A percentile compares a stretch with the other conserved stretches of the same genome.
phyloP scores from a whole-genome alignment of 1,140 invertebrate species.

The Hirudo medicinalis region DNA sequence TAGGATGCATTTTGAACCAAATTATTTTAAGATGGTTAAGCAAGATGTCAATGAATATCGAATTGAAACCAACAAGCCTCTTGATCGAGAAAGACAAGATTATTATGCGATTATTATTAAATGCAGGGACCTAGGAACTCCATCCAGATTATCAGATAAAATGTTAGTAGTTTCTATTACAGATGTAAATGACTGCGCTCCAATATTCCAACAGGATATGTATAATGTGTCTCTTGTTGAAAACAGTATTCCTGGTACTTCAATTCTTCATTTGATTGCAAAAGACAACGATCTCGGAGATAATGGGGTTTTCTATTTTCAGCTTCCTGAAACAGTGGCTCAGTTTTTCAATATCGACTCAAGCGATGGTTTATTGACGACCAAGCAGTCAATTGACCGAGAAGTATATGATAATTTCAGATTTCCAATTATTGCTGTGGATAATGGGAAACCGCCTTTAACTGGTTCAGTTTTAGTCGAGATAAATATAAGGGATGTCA shows the following conservation, averaged over 20 bases:
- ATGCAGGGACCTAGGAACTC: conserved; percentile 17
- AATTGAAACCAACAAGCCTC: conserved; percentile 1
- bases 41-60: not conserved
- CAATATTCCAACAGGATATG: conserved; percentile 59
- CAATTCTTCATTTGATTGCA: conserved; percentile 12
- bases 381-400: conserved; percentile 70
- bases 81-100: conserved; percentile 15
- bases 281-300: conserved; percentile 17
- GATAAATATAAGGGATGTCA: conserved; percentile 14
- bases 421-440: conserved; percentile 9
- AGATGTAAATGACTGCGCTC: conserved; percentile 86
- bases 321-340: conserved; percentile 49
- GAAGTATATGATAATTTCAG: conserved; percentile 40
- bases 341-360: conserved; percentile 69
- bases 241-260: conserved; percentile 23
- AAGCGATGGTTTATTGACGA: conserved; percentile 69
- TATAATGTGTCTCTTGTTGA: conserved; percentile 49
- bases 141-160: conserved; percentile 71
- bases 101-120: conserved; percentile 6
- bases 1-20: not conserved
- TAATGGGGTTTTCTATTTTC: conserved; percentile 40
- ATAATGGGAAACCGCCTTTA: conserved; percentile 7
- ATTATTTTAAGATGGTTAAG: conserved; percentile 6
- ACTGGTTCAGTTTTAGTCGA: conserved; percentile 12
- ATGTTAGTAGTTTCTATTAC: conserved; percentile 71